These are phyloP conservation scores for Martes martes DNA, from an alignment of 2,113 vertebrate species.

Conservation along the genomic window DNA sequence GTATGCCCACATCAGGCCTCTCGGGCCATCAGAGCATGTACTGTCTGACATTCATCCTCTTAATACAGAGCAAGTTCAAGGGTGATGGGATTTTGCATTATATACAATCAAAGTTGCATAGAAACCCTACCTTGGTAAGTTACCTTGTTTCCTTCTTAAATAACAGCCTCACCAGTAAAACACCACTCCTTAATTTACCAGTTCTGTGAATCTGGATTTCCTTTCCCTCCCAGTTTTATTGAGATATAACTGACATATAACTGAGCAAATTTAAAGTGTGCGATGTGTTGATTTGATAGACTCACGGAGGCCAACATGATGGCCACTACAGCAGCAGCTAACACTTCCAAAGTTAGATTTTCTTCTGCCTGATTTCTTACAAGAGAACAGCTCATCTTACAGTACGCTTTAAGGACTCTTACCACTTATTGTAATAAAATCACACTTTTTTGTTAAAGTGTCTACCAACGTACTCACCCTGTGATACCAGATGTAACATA, in stretches of 20 bases:
- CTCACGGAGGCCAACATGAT: neutral
- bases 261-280: neutral
- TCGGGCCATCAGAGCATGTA: neutral
- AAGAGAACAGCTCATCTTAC: neutral
- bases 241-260: neutral
- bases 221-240: neutral
- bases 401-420: neutral
- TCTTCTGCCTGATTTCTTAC: neutral
- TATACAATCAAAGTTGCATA: neutral
- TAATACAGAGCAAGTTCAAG: neutral
- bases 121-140: neutral
- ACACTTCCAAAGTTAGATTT: neutral
- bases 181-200: neutral
- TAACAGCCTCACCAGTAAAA: neutral
- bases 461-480: constrained; percentile 85
- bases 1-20: neutral
- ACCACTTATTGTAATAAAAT: neutral
- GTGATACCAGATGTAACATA: constrained; percentile 99
- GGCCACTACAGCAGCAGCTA: too few relatives aligned
- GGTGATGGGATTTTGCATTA: neutral
- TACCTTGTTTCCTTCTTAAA: neutral
- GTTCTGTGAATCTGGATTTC: neutral
- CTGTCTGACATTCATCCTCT: neutral
- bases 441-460: neutral
- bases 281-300: neutral